Evolutionary conservation across 1,140 invertebrate genomes (phyloP), one percentile per base, ranked within the genome.

Genomic region (Alviniconcha marisindica): DNA sequence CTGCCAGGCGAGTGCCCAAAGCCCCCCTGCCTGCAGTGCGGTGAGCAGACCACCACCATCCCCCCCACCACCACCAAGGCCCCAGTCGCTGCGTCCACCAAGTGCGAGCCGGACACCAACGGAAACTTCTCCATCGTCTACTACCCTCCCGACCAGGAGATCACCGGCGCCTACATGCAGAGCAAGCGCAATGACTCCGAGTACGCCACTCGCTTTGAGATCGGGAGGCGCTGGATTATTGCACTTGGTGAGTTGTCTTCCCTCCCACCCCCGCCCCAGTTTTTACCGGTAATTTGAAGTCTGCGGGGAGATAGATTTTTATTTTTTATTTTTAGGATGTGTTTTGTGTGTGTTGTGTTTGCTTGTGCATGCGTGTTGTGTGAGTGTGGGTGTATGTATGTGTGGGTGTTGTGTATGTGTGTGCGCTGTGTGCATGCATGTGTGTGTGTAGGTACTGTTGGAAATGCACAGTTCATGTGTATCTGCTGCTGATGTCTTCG

Each of bases 201-300:
- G 42, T 87, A 79, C 38, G 85, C 71, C 4, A 87, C 89, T 0
- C 83, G 90, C 51, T 90, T 91, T 87, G 88, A 90, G 73, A 71
- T 90, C 54, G 90, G 89, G 15, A 96, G 97, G 90, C 94, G 96
- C 1, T 98, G 97, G 97, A 96, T 97, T 38, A 95, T 97, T 85
- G 97, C 97, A 0, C 94, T 98, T 31, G 94, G 97, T 24, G 95
- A 96, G 5, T 60, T 51, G 7, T 51, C 21, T 51, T 51, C 7
- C 21, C 48, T 12, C 48, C 21, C 48, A 21, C 21, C 10, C 21
- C 21, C 7, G 21, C 48, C 21, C 10, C 21, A 51, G 48, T 12
- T 12, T 51, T 51, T 51, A 7, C 21, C 7, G 48, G 48, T 21
- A 7, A 51, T 21, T 51, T 51, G 48, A 21, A 7, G 7, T 51